phyloP scores from a whole-genome alignment of 1,140 invertebrate species.

The Halotydeus destructor region DNA sequence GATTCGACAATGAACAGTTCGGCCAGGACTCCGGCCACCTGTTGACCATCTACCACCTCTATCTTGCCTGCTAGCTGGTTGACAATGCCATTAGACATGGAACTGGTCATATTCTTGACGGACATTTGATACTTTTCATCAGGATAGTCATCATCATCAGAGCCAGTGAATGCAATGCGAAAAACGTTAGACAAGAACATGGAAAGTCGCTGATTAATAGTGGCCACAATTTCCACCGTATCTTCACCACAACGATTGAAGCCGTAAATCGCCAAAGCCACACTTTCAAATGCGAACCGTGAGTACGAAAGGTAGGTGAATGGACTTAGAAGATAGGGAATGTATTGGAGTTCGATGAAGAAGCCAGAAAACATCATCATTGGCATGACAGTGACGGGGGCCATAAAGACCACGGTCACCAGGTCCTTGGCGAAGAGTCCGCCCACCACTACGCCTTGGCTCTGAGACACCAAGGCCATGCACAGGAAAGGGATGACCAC shows the following conservation, averaged over 20 bases:
- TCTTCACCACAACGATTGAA: slow-evolving; percentile 44
- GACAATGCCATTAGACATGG: no score
- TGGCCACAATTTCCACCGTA: no score
- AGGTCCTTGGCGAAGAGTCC: slow-evolving; percentile 27
- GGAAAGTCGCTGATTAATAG: no score
- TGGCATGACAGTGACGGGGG: slow-evolving; percentile 71
- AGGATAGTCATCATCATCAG: no score
- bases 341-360: slow-evolving; percentile 81
- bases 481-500: not conserved
- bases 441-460: slow-evolving; percentile 72
- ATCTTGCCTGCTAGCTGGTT: no score
- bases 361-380: slow-evolving; percentile 63
- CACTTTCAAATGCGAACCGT: slow-evolving; percentile 73
- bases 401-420: slow-evolving; percentile 54
- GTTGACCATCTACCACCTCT: no score
- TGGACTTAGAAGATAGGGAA: slow-evolving; percentile 67
- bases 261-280: slow-evolving; percentile 73
- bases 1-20: no score
- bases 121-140: no score
- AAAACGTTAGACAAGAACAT: no score
- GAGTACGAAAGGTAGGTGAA: slow-evolving; percentile 74
- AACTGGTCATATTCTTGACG: no score
- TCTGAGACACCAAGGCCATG: slow-evolving; percentile 74
- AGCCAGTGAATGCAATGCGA: no score
- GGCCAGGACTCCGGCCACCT: no score